Evolutionary conservation across 2,888 invertebrate genomes (phyloP).

Genomic region (Psylliodes chrysocephalus): DNA sequence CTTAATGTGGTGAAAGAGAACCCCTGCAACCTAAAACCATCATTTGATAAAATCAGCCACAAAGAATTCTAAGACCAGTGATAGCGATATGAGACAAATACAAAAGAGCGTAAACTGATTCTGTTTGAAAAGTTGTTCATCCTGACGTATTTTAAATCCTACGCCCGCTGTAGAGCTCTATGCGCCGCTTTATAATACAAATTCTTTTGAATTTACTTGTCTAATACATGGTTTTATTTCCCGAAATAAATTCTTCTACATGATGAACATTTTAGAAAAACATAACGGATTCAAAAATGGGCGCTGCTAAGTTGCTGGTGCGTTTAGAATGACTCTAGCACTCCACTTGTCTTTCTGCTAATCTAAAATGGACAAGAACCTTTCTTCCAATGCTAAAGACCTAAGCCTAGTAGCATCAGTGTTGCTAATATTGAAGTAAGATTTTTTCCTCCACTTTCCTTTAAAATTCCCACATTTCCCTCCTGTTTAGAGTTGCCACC

Average conservation of each 20-base stretch:
- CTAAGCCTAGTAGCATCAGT: too few relatives aligned
- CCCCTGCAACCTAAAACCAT: constrained; percentile 36
- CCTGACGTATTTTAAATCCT: constrained; percentile 26
- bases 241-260: not conserved
- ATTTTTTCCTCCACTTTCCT: too few relatives aligned
- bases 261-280: too few relatives aligned
- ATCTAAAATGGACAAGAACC: too few relatives aligned
- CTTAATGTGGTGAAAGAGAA: constrained; percentile 25
- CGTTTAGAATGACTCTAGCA: too few relatives aligned
- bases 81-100: constrained; percentile 31
- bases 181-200: constrained; percentile 20
- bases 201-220: constrained; percentile 15
- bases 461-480: too few relatives aligned
- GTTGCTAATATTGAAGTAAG: too few relatives aligned
- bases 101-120: constrained; percentile 30
- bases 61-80: constrained; percentile 31
- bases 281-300: too few relatives aligned
- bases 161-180: not conserved
- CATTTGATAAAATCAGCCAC: constrained; percentile 31
- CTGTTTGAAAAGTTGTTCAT: constrained; percentile 30
- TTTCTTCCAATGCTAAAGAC: too few relatives aligned
- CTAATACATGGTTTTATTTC: constrained; percentile 22
- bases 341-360: too few relatives aligned
- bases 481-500: too few relatives aligned
- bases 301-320: too few relatives aligned